A percentile compares a stretch with the other conserved stretches of the same genome.
phyloP scores from a whole-genome alignment of 2,797 vertebrate species.

The Oryzias dopingdopingensis region DNA sequence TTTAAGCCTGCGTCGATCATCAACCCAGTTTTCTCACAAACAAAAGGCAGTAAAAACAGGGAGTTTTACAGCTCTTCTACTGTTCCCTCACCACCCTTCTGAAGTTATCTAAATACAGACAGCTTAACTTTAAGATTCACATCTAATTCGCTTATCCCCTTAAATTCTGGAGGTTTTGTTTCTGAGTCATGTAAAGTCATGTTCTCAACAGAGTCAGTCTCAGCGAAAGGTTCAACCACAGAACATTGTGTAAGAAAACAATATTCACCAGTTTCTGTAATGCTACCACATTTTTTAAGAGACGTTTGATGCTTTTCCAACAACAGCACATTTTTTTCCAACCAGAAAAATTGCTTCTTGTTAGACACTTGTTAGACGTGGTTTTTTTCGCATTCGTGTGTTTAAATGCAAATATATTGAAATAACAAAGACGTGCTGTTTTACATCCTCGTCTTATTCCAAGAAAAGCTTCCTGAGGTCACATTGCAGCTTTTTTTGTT shows the following conservation, averaged over 20 bases:
- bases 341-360: no score
- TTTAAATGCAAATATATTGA: no score
- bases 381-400: no score
- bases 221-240: conserved; percentile 18
- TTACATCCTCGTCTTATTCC: no score
- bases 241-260: conserved; percentile 26
- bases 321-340: neutral
- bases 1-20: conserved; percentile 33
- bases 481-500: conserved; percentile 4
- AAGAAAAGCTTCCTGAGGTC: neutral
- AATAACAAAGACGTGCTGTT: no score
- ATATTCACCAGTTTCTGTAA: conserved; percentile 15
- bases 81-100: no score
- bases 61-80: no score
- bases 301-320: conserved; percentile 10
- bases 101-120: neutral
- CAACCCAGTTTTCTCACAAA: conserved; percentile 25
- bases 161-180: conserved; percentile 46
- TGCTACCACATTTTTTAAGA: conserved; percentile 5
- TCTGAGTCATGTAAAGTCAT: conserved; percentile 45
- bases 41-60: no score
- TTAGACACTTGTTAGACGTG: no score
- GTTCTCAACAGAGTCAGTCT: conserved; percentile 34
- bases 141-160: conserved; percentile 47
- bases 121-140: conserved; percentile 31